These are phyloP conservation scores for Bambusicola thoracicus DNA, from an alignment of 2,113 vertebrate species.

Conservation along the genomic window DNA sequence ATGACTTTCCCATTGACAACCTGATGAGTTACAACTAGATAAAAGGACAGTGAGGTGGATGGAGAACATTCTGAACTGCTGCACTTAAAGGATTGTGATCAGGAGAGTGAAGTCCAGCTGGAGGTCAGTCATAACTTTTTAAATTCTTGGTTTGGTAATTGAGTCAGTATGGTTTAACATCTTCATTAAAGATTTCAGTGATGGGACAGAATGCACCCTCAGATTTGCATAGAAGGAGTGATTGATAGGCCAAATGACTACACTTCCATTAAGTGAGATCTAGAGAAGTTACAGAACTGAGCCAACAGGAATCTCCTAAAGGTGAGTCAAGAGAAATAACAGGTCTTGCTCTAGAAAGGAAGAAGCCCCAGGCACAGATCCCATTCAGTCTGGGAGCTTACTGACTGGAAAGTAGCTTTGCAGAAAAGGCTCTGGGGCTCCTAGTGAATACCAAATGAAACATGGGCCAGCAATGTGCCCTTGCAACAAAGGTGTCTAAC, in stretches of 20 bases:
- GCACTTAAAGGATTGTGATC: background rate
- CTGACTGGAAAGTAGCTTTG: background rate
- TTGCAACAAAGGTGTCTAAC: background rate
- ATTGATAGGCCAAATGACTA: background rate
- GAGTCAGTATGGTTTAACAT: background rate
- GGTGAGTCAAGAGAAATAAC: background rate
- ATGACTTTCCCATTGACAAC: background rate
- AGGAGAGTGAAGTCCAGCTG: background rate
- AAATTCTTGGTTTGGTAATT: background rate
- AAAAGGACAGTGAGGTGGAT: background rate
- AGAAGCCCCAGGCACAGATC: background rate
- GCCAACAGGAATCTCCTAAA: background rate
- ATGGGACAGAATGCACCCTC: background rate
- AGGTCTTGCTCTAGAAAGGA: background rate
- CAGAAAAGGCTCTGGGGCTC: background rate
- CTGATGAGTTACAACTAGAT: background rate
- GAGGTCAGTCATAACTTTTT: fast-evolving
- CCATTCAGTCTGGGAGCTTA: background rate
- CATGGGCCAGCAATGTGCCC: background rate
- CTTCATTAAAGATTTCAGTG: background rate
- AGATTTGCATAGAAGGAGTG: background rate
- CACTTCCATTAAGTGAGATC: background rate
- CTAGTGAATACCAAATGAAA: fast-evolving
- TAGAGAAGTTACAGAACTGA: background rate
- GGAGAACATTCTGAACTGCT: background rate